These are phyloP conservation scores for Erpornis zantholeuca DNA, from an alignment of 2,113 vertebrate species.

Conservation along the genomic window DNA sequence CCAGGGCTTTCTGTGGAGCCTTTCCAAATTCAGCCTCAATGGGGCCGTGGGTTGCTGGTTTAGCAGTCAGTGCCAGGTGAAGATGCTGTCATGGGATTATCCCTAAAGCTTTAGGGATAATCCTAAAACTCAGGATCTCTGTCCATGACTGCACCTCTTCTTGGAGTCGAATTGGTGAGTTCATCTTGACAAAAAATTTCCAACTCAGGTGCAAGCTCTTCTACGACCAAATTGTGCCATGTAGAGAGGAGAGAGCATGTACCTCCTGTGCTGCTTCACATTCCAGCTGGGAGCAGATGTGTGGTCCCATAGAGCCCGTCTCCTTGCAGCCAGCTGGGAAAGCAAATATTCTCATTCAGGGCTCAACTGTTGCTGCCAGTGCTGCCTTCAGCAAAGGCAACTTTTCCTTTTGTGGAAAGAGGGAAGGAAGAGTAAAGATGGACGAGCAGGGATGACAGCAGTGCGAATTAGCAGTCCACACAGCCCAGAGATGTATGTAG, in stretches of 20 bases:
- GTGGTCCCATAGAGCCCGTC: background rate
- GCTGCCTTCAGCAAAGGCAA: background rate
- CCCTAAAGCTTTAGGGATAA: background rate
- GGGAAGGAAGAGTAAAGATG: background rate
- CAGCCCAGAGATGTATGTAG: background rate
- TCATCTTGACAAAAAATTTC: fast-evolving
- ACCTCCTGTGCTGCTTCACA: background rate
- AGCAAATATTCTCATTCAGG: background rate
- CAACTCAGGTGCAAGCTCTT: background rate
- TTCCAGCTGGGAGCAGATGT: background rate
- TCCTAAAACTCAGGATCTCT: fast-evolving
- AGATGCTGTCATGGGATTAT: background rate
- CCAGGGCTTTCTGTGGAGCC: background rate
- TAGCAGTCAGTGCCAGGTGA: background rate
- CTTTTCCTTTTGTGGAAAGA: background rate
- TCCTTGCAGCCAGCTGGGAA: background rate
- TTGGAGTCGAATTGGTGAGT: background rate
- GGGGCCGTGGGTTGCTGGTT: background rate
- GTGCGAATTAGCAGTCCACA: constrained; percentile 36
- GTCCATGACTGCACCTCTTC: background rate
- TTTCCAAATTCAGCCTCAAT: background rate
- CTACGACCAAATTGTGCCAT: fast-evolving
- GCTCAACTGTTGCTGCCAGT: background rate
- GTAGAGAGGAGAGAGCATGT: fast-evolving
- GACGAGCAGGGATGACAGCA: background rate